A percentile compares a stretch with the other conserved stretches of the same genome.
These are phyloP conservation scores for Calameuta pallipes DNA, from an alignment of 2,888 invertebrate species.

Conservation along the genomic window DNA sequence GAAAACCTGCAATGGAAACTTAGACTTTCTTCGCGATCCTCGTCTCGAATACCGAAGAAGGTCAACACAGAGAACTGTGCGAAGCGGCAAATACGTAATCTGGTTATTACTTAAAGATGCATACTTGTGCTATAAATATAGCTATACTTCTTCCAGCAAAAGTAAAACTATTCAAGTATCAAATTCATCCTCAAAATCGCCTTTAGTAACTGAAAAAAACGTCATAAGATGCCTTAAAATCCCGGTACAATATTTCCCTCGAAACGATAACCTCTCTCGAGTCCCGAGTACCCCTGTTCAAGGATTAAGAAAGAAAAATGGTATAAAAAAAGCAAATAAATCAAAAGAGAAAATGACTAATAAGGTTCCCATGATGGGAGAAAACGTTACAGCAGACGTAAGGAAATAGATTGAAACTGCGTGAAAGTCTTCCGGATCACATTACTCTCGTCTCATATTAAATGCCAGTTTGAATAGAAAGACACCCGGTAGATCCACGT, in stretches of 20 bases:
- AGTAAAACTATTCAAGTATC: not conserved
- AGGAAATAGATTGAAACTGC: constrained; percentile 14
- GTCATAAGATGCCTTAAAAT: not conserved
- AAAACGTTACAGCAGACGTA: not conserved
- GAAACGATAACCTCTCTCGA: not conserved
- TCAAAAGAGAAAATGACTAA: not conserved
- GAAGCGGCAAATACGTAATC: not conserved
- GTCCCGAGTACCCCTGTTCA: not conserved
- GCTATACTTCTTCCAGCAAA: not conserved
- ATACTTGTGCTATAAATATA: not conserved
- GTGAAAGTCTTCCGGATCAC: constrained; percentile 28
- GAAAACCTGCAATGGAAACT: not conserved
- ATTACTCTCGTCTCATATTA: not conserved
- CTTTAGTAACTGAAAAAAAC: not conserved
- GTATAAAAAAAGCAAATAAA: not conserved
- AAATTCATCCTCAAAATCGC: not conserved
- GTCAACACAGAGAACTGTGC: not conserved
- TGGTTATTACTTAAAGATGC: not conserved
- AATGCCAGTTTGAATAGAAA: not conserved
- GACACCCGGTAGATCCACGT: not conserved
- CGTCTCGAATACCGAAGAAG: not conserved
- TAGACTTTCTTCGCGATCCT: not conserved
- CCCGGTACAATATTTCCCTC: not conserved
- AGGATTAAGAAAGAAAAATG: not conserved
- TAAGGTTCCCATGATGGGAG: not conserved